phyloP scores from a whole-genome alignment of 2,113 vertebrate species.

The Gnathonemus echidnorhynchus region DNA sequence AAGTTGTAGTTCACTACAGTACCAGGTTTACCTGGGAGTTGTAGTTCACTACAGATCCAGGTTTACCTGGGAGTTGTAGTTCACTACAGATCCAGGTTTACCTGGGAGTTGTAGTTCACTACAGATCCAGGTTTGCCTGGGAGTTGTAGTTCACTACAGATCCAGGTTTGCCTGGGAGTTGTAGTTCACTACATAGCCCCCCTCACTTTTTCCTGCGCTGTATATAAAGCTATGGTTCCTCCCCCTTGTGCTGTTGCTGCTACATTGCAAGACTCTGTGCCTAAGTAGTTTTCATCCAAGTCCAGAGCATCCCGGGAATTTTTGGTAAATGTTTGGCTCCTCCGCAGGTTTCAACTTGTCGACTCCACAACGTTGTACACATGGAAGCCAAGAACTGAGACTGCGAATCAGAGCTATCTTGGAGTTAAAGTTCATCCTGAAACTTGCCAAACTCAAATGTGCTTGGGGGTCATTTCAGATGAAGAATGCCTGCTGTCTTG shows the following conservation, averaged over 20 bases:
- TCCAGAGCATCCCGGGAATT: background rate
- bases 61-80: no score
- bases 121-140: background rate
- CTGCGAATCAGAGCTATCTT: background rate
- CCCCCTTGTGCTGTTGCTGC: background rate
- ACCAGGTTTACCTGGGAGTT: no score
- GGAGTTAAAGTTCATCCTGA: background rate
- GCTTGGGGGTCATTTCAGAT: background rate
- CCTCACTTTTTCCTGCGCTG: background rate
- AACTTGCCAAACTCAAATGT: background rate
- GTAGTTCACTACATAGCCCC: background rate
- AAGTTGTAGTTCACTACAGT: background rate
- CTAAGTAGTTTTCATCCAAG: background rate
- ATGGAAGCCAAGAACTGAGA: background rate
- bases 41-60: no score
- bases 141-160: background rate
- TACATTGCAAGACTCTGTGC: background rate
- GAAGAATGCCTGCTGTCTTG: background rate
- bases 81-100: no score
- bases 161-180: background rate
- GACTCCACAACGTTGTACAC: background rate
- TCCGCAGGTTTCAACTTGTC: background rate
- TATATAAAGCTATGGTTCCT: background rate
- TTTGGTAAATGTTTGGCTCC: background rate
- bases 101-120: background rate